Conservation (phyloP, 2,113 vertebrate genomes). For the Cynoglossus semilaevis region DNA sequence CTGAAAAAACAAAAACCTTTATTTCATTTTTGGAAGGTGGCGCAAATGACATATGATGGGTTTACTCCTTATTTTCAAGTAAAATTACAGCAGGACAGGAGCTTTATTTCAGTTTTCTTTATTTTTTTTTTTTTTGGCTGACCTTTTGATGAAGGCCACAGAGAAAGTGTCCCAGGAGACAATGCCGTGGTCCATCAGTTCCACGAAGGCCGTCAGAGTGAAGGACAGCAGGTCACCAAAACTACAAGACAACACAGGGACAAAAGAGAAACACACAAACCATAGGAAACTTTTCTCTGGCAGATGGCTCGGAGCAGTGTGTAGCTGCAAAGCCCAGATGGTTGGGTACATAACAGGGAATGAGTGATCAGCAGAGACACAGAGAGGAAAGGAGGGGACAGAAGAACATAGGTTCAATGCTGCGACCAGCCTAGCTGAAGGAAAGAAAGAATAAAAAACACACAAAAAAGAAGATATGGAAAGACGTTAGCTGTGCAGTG, state of each 20-base stretch:
- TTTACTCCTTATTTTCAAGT: not conserved
- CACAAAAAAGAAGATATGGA: conserved; percentile 10
- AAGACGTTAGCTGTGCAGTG: conserved; percentile 32
- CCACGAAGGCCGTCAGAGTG: conserved; percentile 97
- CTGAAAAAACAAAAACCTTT: not conserved
- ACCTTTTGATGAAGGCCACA: conserved; percentile 99
- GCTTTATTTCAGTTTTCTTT: not conserved
- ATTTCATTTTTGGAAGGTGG: not conserved
- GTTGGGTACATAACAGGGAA: conserved; percentile 29
- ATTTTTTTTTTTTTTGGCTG: conserved; percentile 29
- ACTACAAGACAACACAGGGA: conserved; percentile 78
- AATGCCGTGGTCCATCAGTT: conserved; percentile 98
- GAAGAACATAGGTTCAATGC: conserved; percentile 27
- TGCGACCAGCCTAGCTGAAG: conserved; percentile 34
- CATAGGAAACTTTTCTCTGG: conserved; percentile 59
- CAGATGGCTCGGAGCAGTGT: conserved; percentile 23
- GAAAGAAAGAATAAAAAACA: conserved; percentile 5
- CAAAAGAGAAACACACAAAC: conserved; percentile 58
- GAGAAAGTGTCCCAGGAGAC: conserved; percentile 99
- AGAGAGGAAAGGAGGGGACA: conserved; percentile 14
- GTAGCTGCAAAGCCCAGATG: conserved; percentile 48
- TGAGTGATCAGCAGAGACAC: conserved; percentile 42
- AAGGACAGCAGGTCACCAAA: conserved; percentile 98
- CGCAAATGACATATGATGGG: not conserved
- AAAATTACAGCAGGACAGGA: too few species aligned